A percentile compares a stretch with the other conserved stretches of the same genome.
Conservation (phyloP, 2,113 vertebrate species). For the Erpornis zantholeuca region DNA sequence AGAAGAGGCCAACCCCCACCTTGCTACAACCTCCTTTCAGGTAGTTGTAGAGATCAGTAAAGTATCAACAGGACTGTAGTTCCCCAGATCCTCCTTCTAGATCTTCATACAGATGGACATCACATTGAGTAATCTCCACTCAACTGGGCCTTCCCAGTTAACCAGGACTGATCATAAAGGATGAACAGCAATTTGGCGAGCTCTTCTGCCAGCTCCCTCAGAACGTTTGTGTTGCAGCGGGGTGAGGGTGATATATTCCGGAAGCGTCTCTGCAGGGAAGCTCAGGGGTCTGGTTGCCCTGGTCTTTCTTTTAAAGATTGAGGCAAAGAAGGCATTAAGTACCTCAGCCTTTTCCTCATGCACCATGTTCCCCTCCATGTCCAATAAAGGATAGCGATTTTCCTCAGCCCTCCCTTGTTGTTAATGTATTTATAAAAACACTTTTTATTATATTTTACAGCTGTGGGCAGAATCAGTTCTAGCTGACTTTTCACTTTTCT, state of each 20-base stretch:
- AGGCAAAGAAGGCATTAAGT: neutral
- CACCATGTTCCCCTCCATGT: neutral
- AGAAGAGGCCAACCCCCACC: neutral
- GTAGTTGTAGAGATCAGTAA: neutral
- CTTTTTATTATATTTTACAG: neutral
- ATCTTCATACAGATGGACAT: neutral
- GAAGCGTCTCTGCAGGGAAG: too few relatives aligned
- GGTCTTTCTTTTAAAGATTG: neutral
- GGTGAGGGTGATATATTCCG: too few relatives aligned
- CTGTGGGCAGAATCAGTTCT: neutral
- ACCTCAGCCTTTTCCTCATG: neutral
- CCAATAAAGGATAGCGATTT: neutral
- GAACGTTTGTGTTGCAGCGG: neutral
- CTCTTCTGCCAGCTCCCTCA: neutral
- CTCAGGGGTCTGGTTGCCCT: neutral
- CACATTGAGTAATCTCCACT: neutral
- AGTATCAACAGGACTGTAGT: neutral
- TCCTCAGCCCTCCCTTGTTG: neutral
- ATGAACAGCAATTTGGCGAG: accelerated
- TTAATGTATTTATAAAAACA: neutral
- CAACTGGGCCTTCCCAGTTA: neutral
- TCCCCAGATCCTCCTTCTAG: neutral
- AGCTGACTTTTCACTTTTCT: neutral
- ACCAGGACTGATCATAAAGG: neutral
- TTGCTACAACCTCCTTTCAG: neutral